Evolutionary conservation across 2,113 vertebrate genomes (phyloP).

Genomic region (Megaptera novaeangliae): DNA sequence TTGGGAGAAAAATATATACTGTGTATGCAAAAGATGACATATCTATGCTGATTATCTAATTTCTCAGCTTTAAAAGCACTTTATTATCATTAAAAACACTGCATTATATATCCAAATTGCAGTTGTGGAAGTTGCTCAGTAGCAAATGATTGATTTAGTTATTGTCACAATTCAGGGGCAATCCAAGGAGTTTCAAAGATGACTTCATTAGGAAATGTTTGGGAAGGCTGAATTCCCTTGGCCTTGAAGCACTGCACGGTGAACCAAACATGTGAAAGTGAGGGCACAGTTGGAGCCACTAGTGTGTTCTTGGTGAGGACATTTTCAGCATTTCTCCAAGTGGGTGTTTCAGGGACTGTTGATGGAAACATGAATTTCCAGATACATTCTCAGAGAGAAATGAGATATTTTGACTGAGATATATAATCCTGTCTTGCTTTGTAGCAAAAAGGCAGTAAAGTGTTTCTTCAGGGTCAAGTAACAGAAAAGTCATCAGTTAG

Average conservation of each 20-base stretch:
- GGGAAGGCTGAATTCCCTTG: background rate
- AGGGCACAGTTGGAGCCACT: accelerated
- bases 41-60: background rate
- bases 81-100: background rate
- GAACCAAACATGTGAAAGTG: background rate
- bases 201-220: background rate
- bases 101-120: background rate
- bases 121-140: background rate
- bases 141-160: background rate
- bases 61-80: background rate
- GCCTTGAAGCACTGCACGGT: background rate
- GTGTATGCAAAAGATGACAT: background rate
- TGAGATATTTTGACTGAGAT: slow-evolving; percentile 39
- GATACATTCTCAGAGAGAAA: slow-evolving; percentile 40
- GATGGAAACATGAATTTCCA: slow-evolving; percentile 33
- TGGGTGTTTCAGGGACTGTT: background rate
- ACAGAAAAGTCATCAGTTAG: slow-evolving; percentile 69
- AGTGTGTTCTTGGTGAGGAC: background rate
- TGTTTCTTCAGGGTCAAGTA: slow-evolving; percentile 68
- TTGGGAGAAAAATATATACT: background rate
- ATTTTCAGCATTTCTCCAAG: slow-evolving; percentile 28
- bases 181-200: background rate
- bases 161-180: background rate
- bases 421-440: slow-evolving; percentile 54
- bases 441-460: slow-evolving; percentile 66